Evolutionary conservation across 2,888 invertebrate genomes (phyloP).

Genomic region (Polyommatus iphigenia): DNA sequence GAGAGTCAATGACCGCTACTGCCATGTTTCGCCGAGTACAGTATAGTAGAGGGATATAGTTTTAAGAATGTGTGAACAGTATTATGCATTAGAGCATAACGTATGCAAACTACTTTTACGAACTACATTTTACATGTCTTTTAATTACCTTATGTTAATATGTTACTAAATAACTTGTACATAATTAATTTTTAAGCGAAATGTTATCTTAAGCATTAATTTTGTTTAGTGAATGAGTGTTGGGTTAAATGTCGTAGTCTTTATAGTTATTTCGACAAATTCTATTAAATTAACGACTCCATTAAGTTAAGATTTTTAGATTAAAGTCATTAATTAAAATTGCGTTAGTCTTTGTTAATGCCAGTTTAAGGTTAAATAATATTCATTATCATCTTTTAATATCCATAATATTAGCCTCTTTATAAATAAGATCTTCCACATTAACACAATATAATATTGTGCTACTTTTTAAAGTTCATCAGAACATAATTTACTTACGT

Average conservation of each 20-base stretch:
- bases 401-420: background rate
- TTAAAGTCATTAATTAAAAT: background rate
- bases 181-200: background rate
- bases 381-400: background rate
- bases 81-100: background rate
- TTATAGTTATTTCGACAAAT: background rate
- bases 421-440: too few species aligned
- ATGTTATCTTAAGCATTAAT: background rate
- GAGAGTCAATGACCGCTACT: too few species aligned
- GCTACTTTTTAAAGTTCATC: too few species aligned
- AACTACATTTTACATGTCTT: background rate
- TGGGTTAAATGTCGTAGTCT: conserved; percentile 7
- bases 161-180: background rate
- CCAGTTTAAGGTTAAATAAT: too few species aligned
- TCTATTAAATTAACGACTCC: background rate
- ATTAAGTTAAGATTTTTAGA: background rate
- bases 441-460: too few species aligned
- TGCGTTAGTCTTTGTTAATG: background rate
- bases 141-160: background rate
- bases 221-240: background rate
- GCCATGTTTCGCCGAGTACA: too few species aligned
- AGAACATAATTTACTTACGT: too few species aligned
- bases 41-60: too few species aligned
- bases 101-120: background rate
- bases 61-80: background rate